Base-by-base conservation (phyloP, 2,797 vertebrate genomes). In the Brachyalestes nurse region DNA sequence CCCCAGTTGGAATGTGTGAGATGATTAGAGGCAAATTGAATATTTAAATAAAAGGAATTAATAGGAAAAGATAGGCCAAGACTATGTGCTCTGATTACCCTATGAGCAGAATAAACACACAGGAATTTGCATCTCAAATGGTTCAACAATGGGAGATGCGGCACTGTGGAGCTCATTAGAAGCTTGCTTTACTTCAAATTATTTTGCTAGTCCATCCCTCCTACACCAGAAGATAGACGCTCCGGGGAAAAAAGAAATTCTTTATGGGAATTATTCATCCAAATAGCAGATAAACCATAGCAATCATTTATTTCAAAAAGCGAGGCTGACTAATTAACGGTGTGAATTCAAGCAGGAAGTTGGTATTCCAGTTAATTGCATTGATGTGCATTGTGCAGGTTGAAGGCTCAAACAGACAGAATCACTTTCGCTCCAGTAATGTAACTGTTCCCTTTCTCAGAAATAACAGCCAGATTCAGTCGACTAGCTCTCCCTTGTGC, bases 201-300 rank as follows among this genome's bases (percentile, higher is more conserved):
- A 89, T 84, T 9, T 88, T 86, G 87, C 72, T 67, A 72, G 84
- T 87, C 88, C 75, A 79, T 89, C 84, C 81, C 67, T 83, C 55
- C 70, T 74, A 82, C 80, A 86, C 88, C 85, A 88, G 88, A 87
- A 88, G 75, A 87, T 88, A 90, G 81, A 74, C 75, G 86, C 75
- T 87, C 85, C 85, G 28, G 67, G 72, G 72, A 64, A 75, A 7
- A 58, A 78, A 62, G 86, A 84, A 88, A 82, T 84, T 91, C 84
- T 92, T 91, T 86, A 90, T 88, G 88, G 86, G 85, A 90, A 72
- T 86, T 86, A 87, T 88, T 91, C 88, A 91, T 90, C 86, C 66
- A 90, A 88, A 88, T 88, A 86, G 81, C 91, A 91, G 90, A 91
- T 81, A 88, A 87, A 72, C 49, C 40, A 25, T 66, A 81, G 85